Conservation (phyloP, 2,113 vertebrate genomes). For the Sinosuthora webbiana region DNA sequence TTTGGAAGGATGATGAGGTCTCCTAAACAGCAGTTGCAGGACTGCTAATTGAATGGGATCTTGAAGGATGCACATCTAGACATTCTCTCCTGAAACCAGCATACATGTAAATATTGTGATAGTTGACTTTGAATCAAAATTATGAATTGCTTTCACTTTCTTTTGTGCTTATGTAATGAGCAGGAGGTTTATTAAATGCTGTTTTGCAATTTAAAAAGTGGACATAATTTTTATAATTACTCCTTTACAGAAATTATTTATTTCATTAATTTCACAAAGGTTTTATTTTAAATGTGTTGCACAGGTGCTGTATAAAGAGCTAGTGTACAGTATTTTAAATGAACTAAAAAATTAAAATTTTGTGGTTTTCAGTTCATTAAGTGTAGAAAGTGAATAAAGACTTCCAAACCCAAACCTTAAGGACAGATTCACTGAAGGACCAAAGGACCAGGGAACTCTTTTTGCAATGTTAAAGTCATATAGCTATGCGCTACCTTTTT, state of each 20-base stretch:
- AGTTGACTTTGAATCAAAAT: background rate
- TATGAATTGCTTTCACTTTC: background rate
- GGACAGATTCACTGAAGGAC: background rate
- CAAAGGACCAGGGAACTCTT: background rate
- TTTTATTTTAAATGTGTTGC: background rate
- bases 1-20: background rate
- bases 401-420: background rate
- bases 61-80: background rate
- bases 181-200: background rate
- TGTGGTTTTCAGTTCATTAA: background rate
- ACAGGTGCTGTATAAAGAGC: background rate
- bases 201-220: background rate
- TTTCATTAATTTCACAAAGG: background rate
- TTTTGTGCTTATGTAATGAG: background rate
- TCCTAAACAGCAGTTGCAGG: background rate
- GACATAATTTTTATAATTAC: background rate
- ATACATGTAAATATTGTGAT: background rate
- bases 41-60: background rate
- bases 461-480: background rate
- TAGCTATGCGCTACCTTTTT: background rate
- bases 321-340: background rate
- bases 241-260: background rate
- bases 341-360: background rate
- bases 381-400: background rate
- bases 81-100: background rate